Conservation (phyloP, 1,140 invertebrate genomes). For the Saccostrea cuccullata region DNA sequence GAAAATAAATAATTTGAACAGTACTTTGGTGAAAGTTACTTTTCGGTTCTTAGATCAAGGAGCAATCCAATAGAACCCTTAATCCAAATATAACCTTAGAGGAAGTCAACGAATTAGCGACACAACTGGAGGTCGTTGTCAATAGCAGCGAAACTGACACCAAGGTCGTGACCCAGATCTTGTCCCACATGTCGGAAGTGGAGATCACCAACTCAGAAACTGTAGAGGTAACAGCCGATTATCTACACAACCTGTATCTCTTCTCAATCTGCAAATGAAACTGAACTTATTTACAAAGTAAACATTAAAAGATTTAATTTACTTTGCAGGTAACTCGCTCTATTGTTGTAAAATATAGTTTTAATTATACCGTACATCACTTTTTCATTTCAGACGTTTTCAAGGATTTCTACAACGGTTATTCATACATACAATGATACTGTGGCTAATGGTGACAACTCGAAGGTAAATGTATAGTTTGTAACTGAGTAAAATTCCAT, state of each 20-base stretch:
- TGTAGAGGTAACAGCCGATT: slow-evolving; percentile 24
- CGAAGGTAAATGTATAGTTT: neutral
- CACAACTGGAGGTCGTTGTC: slow-evolving; percentile 12
- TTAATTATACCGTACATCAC: neutral
- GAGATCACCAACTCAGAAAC: slow-evolving; percentile 22
- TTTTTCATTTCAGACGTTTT: slow-evolving; percentile 28
- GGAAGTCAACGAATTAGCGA: slow-evolving; percentile 7
- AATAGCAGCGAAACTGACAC: neutral
- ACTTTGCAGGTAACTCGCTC: too few species aligned
- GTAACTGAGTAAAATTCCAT: too few species aligned
- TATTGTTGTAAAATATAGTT: too few species aligned
- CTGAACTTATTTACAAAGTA: too few species aligned
- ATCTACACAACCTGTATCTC: neutral
- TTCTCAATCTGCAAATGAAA: neutral
- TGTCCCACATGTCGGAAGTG: slow-evolving; percentile 33
- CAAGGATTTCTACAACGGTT: slow-evolving; percentile 30
- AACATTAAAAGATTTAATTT: too few species aligned
- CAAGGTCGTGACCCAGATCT: slow-evolving; percentile 10
- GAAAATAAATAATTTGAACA: neutral
- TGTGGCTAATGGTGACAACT: neutral
- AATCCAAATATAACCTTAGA: slow-evolving; percentile 21
- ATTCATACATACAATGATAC: slow-evolving; percentile 35
- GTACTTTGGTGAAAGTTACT: neutral
- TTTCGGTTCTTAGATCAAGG: neutral
- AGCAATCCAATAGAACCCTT: slow-evolving; percentile 22